Conservation (phyloP, 2,797 vertebrate species). For the Varecia variegata region DNA sequence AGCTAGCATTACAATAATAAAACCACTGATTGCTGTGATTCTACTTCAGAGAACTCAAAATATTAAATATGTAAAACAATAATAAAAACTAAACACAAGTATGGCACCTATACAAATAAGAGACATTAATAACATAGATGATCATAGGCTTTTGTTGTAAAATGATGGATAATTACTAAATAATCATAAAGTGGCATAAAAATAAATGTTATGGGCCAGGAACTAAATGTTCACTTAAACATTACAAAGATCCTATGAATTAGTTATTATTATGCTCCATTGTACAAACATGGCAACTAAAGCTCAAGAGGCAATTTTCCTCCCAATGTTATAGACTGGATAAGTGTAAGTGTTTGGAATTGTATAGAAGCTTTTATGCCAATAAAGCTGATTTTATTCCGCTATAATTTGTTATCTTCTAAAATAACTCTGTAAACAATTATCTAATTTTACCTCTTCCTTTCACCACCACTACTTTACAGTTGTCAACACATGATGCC, state of each 20-base stretch:
- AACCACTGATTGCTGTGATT: neutral
- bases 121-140: neutral
- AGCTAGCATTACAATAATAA: neutral
- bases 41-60: neutral
- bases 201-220: neutral
- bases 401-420: neutral
- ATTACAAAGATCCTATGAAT: neutral
- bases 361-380: neutral
- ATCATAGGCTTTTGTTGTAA: neutral
- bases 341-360: neutral
- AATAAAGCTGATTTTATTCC: neutral
- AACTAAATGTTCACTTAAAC: neutral
- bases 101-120: neutral
- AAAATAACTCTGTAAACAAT: neutral
- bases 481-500: neutral
- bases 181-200: neutral
- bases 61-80: neutral
- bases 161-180: neutral
- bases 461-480: neutral
- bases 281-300: neutral
- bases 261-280: neutral
- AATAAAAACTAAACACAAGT: neutral
- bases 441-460: neutral
- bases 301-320: neutral
- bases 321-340: neutral